phyloP scores from a whole-genome alignment of 2,888 invertebrate species.

The Drosophila engyochracea region DNA sequence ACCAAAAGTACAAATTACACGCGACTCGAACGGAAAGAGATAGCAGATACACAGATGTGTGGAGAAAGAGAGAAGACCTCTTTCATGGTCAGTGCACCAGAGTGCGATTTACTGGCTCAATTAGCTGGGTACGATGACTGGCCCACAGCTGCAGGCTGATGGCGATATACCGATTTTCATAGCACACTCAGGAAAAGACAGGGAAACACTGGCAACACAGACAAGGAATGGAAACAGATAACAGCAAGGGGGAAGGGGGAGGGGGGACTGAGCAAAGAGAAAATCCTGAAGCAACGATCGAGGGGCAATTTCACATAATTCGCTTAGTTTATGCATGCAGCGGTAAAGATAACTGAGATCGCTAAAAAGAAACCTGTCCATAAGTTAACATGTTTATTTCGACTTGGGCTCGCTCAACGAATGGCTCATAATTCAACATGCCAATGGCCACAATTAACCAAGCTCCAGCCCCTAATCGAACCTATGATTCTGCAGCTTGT shows the following conservation, averaged over 20 bases:
- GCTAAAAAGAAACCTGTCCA: slow-evolving; percentile 33
- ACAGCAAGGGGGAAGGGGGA: neutral
- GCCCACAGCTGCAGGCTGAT: slow-evolving; percentile 49
- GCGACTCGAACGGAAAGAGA: slow-evolving; percentile 21
- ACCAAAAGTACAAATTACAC: slow-evolving; percentile 53
- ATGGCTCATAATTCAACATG: slow-evolving; percentile 62
- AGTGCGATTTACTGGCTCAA: slow-evolving; percentile 66
- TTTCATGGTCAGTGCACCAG: neutral
- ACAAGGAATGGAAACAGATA: neutral
- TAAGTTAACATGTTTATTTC: slow-evolving; percentile 66
- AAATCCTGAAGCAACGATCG: slow-evolving; percentile 26
- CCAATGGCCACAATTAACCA: slow-evolving; percentile 69
- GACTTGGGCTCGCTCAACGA: slow-evolving; percentile 25
- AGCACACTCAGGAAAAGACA: slow-evolving; percentile 30
- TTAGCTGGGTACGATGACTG: slow-evolving; percentile 60
- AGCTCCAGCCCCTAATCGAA: slow-evolving; percentile 42
- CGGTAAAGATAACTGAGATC: slow-evolving; percentile 58
- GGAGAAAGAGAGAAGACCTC: neutral
- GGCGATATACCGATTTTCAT: slow-evolving; percentile 45
- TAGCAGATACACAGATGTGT: neutral
- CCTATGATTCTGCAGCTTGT: slow-evolving; percentile 48
- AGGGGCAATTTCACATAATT: slow-evolving; percentile 66
- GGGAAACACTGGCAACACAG: neutral
- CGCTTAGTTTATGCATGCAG: slow-evolving; percentile 64
- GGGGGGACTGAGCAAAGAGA: neutral